A percentile compares a stretch with the other conserved stretches of the same genome.
phyloP scores from a whole-genome alignment of 2,888 invertebrate genomes.

The Chrysotoxum bicinctum region DNA sequence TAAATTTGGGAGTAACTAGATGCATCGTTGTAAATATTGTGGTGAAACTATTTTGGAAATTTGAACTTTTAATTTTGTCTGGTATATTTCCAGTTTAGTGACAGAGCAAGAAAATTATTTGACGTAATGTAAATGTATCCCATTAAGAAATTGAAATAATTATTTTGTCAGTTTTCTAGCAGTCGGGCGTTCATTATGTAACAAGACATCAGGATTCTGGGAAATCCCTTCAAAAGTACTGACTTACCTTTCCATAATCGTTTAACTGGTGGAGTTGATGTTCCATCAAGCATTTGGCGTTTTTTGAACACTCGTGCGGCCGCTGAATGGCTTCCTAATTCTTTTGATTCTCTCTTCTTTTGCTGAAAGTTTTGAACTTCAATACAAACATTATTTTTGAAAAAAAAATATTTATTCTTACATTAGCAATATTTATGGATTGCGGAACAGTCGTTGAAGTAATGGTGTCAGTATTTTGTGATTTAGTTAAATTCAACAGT shows the following conservation, averaged over 20 bases:
- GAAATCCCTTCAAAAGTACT: not conserved
- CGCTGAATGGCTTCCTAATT: not conserved
- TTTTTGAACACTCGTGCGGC: slow-evolving; percentile 33
- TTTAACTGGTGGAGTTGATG: slow-evolving; percentile 28
- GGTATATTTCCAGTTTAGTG: too few relatives aligned
- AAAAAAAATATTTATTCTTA: not conserved
- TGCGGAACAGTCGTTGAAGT: slow-evolving; percentile 72
- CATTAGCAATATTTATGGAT: slow-evolving; percentile 17
- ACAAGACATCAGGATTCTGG: not conserved
- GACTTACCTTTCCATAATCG: slow-evolving; percentile 51
- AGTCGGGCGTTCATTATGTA: too few relatives aligned
- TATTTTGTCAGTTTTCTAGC: too few relatives aligned
- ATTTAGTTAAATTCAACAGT: slow-evolving; percentile 86
- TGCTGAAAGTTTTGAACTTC: slow-evolving; percentile 2
- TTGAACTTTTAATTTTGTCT: too few relatives aligned
- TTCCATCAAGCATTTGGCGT: slow-evolving; percentile 39
- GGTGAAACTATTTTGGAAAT: too few relatives aligned
- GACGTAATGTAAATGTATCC: too few relatives aligned
- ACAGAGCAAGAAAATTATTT: too few relatives aligned
- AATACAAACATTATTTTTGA: not conserved
- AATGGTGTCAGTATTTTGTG: slow-evolving; percentile 79
- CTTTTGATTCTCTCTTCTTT: slow-evolving; percentile 33
- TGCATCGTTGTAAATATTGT: too few relatives aligned
- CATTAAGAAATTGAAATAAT: too few relatives aligned
- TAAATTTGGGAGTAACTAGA: too few relatives aligned